Evolutionary conservation across 2,888 invertebrate species (phyloP).

Genomic region (Heteromurus nitidus): DNA sequence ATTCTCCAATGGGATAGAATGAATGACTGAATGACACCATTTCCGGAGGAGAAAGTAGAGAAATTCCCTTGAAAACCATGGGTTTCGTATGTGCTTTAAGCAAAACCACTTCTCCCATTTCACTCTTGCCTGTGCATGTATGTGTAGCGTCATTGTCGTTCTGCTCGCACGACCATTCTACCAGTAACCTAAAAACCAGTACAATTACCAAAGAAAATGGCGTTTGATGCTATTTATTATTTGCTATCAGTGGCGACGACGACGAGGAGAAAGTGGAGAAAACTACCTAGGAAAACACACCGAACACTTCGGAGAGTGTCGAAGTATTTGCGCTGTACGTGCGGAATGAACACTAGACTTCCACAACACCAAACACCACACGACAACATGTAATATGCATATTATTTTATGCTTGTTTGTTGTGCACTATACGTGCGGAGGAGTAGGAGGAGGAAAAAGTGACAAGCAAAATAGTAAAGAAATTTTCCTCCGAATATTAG

Average conservation of each 20-base stretch:
- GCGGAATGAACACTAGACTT: too few relatives aligned
- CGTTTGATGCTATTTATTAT: slow-evolving; percentile 14
- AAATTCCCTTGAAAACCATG: slow-evolving; percentile 18
- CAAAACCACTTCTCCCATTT: too few relatives aligned
- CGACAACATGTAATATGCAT: slow-evolving; percentile 1
- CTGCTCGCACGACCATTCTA: slow-evolving; percentile 10
- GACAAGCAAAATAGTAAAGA: slow-evolving; percentile 13
- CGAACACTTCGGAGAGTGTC: too few relatives aligned
- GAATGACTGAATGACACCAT: slow-evolving; percentile 45
- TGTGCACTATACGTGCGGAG: neutral
- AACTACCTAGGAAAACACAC: too few relatives aligned
- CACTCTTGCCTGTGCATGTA: neutral
- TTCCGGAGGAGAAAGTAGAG: slow-evolving; percentile 40
- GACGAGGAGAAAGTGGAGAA: neutral
- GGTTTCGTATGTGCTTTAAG: neutral
- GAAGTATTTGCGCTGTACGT: too few relatives aligned
- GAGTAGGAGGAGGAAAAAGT: neutral
- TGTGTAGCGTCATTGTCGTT: neutral
- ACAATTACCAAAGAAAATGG: slow-evolving; percentile 22
- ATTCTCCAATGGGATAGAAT: slow-evolving; percentile 20
- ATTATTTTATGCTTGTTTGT: slow-evolving; percentile 6
- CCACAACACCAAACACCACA: neutral
- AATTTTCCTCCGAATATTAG: slow-evolving; percentile 22
- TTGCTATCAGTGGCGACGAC: slow-evolving; percentile 8
- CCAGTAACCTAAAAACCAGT: neutral